Evolutionary conservation across 2,797 vertebrate genomes (phyloP), one percentile per base, ranked within the genome.

Genomic region (Sciurus carolinensis): DNA sequence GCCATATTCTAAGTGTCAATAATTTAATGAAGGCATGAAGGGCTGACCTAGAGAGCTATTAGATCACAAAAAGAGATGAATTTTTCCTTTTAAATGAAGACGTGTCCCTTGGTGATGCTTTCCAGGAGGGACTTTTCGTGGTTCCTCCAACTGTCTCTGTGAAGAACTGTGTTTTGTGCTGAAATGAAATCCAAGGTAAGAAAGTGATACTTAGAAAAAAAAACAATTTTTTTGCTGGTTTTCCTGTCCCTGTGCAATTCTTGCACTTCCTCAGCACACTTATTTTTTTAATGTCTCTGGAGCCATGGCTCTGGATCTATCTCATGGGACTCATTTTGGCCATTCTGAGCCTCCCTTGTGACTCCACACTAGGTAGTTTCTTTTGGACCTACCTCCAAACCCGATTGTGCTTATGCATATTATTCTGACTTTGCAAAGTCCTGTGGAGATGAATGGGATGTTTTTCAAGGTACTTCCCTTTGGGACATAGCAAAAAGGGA

Each of bases 301-400:
- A 71, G 18, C 73, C 64, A 90, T 54, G 10, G 72, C 14, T 92
- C 22, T 90, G 36, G 47, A 90, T 67, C 85, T 96, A 90, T 67
- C 85, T 96, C 71, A 8, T 14, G 59, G 82, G 72, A 81, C 50
- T 11, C 18, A 0, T 95, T 91, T 98, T 91, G 97, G 90, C 90
- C 82, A n/a, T 96, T 97, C 85, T 81, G 91, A 93, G 73, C 39
- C 96, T 97, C 96, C 95, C 95, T 28, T 95, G 97, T 97, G 97
- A 97, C 92, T 87, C 83, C 86, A 66, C 97, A 71, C 89, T 62
- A 87, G 91, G 91, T 95, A 97, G 96, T 98, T 98, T 98, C 97
- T 97, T 96, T 97, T 97, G 97, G 96, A 95, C 91, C 77, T 92
- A 76, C 89, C 97, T 97, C 88, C 94, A 64, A 96, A 91, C 84